Evolutionary conservation across 2,888 invertebrate genomes (phyloP).

Genomic region (Cyclophora punctaria): DNA sequence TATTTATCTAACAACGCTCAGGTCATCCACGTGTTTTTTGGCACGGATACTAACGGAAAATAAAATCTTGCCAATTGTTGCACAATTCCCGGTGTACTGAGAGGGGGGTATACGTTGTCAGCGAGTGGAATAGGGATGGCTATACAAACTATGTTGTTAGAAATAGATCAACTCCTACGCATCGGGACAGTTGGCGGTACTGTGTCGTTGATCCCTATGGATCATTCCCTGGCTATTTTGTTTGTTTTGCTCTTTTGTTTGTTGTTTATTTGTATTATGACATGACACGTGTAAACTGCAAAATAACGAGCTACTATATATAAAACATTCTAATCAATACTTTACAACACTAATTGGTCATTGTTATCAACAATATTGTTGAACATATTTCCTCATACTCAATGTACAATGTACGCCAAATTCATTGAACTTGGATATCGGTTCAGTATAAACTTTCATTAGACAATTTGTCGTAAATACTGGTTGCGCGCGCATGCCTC

Average conservation of each 20-base stretch:
- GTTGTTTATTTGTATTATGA: background rate
- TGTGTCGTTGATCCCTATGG: constrained; percentile 67
- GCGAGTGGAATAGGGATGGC: constrained; percentile 31
- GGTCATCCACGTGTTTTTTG: constrained; percentile 63
- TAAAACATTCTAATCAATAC: no score
- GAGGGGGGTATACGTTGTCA: constrained; percentile 25
- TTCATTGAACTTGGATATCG: no score
- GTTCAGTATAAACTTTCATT: no score
- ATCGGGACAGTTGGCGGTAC: constrained; percentile 37
- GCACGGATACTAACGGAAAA: constrained; percentile 43
- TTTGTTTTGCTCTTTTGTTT: constrained; percentile 41
- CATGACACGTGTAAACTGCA: no score
- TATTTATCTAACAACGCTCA: constrained; percentile 15
- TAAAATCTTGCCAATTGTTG: constrained; percentile 65
- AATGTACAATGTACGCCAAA: no score
- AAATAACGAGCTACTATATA: no score
- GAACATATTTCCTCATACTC: no score
- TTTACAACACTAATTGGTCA: no score
- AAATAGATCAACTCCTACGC: constrained; percentile 70
- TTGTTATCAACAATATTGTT: no score
- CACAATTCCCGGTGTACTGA: constrained; percentile 43
- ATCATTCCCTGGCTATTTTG: constrained; percentile 34
- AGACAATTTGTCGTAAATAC: no score
- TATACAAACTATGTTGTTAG: constrained; percentile 44
- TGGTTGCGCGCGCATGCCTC: no score